These are phyloP conservation scores for Carcharodon carcharias DNA, from an alignment of 2,797 vertebrate species.

Conservation along the genomic window DNA sequence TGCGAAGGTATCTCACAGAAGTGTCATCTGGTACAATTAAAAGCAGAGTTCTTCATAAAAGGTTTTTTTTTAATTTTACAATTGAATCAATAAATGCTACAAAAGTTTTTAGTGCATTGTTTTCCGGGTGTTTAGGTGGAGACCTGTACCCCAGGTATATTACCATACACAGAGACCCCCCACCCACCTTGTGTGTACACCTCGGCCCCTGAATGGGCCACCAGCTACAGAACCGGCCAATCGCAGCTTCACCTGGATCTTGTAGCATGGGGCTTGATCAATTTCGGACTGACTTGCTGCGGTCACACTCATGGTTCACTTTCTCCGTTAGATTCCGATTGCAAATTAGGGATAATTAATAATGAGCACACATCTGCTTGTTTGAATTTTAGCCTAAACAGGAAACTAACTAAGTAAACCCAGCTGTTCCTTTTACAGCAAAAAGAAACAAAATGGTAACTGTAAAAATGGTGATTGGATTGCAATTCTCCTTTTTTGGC, in stretches of 20 bases:
- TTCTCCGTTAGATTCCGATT: conserved; percentile 48
- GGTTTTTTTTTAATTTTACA: not conserved
- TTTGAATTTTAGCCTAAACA: conserved; percentile 39
- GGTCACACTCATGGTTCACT: conserved; percentile 42
- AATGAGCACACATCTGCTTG: conserved; percentile 54
- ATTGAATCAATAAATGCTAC: not conserved
- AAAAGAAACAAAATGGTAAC: not conserved
- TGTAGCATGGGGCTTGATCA: conserved; percentile 41
- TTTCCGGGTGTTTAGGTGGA: not conserved
- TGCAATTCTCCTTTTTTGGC: not conserved
- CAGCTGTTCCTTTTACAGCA: conserved; percentile 42
- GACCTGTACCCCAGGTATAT: not conserved
- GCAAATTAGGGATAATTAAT: conserved; percentile 55
- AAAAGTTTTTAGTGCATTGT: not conserved
- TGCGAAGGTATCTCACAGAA: not conserved
- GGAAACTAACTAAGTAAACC: conserved; percentile 47
- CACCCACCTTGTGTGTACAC: not conserved
- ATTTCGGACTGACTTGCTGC: conserved; percentile 50
- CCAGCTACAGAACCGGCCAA: too few species aligned
- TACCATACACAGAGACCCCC: not conserved
- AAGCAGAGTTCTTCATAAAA: not conserved
- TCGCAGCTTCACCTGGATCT: not conserved
- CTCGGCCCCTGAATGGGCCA: not conserved
- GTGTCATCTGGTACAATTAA: not conserved
- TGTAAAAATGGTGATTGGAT: not conserved